These are phyloP conservation scores for Stegastes partitus DNA, from an alignment of 2,113 vertebrate genomes.

Conservation along the genomic window DNA sequence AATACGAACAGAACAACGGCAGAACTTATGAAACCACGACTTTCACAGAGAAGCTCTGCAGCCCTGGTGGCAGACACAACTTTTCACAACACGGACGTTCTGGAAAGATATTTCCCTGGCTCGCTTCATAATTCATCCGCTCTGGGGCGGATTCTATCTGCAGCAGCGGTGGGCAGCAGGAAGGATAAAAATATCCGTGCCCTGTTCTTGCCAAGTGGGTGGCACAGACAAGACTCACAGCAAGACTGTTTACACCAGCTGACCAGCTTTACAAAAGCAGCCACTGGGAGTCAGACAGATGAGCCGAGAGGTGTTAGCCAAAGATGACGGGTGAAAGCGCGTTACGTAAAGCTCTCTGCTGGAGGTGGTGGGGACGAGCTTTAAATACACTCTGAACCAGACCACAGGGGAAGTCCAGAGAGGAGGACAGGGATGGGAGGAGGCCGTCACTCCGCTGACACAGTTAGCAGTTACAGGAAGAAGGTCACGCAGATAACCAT, in stretches of 20 bases:
- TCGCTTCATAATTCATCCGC: conserved; percentile 28
- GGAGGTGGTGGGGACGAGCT: conserved; percentile 28
- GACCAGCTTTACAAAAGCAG: conserved; percentile 37
- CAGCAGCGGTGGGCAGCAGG: conserved; percentile 36
- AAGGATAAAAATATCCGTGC: conserved; percentile 60
- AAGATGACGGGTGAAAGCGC: conserved; percentile 36
- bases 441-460: conserved; percentile 48
- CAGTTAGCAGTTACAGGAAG: conserved; percentile 33
- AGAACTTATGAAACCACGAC: no score
- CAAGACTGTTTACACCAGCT: conserved; percentile 56
- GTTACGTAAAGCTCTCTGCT: conserved; percentile 56
- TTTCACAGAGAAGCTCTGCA: no score
- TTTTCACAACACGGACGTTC: neutral
- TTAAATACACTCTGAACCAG: conserved; percentile 57
- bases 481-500: conserved; percentile 37
- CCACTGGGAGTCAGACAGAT: conserved; percentile 41
- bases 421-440: conserved; percentile 12
- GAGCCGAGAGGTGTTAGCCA: conserved; percentile 37
- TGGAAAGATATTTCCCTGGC: neutral
- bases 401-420: conserved; percentile 24
- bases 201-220: conserved; percentile 55
- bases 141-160: conserved; percentile 9
- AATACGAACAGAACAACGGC: neutral
- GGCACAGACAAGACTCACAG: conserved; percentile 46
- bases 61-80: neutral